Conservation (phyloP, 2,888 invertebrate genomes). For the Chirona hameri region DNA sequence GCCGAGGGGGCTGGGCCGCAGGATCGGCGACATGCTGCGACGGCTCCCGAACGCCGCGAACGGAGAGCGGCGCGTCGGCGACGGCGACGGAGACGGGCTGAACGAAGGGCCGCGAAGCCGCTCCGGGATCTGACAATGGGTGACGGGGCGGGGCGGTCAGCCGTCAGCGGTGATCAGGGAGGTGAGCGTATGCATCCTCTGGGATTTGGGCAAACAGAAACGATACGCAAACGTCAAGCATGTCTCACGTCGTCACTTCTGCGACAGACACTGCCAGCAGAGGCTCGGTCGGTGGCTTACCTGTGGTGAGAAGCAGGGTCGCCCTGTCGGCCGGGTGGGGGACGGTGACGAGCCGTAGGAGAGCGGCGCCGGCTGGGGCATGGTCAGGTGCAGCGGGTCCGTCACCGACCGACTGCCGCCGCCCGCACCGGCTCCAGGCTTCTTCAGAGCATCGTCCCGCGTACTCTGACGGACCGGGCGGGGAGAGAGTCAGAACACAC, state of each 20-base stretch:
- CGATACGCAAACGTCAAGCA: too few species aligned
- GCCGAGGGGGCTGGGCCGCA: constrained; percentile 70
- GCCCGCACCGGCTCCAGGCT: not conserved
- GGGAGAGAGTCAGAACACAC: not conserved
- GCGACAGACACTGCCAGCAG: too few species aligned
- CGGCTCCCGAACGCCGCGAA: constrained; percentile 49
- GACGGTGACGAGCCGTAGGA: constrained; percentile 36
- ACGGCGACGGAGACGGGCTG: constrained; percentile 39
- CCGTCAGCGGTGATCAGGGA: too few species aligned
- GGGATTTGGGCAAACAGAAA: too few species aligned
- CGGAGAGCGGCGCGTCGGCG: constrained; percentile 37
- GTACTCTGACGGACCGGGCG: not conserved
- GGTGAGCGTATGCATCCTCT: too few species aligned
- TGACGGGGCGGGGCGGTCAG: not conserved
- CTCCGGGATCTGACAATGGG: constrained; percentile 32
- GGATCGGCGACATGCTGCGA: constrained; percentile 78
- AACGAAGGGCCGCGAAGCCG: constrained; percentile 38
- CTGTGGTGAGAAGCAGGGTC: too few species aligned
- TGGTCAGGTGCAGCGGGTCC: constrained; percentile 38
- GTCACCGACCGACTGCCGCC: not conserved
- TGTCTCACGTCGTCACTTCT: too few species aligned
- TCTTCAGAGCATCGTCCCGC: not conserved
- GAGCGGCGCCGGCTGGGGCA: constrained; percentile 31
- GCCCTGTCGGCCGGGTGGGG: not conserved
- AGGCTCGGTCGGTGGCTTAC: too few species aligned